Evolutionary conservation across 2,888 invertebrate species (phyloP), one percentile per base, ranked within the genome.

Genomic region (Mimas tiliae): DNA sequence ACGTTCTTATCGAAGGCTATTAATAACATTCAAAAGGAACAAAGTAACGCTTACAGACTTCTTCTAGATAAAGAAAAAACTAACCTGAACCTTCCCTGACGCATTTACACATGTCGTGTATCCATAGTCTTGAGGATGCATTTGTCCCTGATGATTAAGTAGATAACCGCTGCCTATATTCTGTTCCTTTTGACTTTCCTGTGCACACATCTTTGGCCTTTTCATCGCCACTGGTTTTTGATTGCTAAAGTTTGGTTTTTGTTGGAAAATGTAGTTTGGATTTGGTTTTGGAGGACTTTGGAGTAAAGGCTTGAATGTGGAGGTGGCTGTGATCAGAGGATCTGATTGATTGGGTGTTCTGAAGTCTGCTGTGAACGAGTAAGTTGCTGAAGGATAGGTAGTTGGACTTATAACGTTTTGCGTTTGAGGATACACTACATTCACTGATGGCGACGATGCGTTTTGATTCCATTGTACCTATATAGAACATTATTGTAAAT

Each of bases 291-390:
- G 93, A 8, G 84, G 69, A 67, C 88, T 91, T 67, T 94, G 87
- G 55, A 95, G 85, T 0, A 95, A 80, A 0, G 95, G 94, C 78
- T 95, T 94, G 78, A 95, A 95, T 11, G 94, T 93, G 0, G 94
- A 93, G 0, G 91, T 85, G 1, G 94, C 93, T 0, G 94, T 93
- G 52, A 95, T 91, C 14, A 95, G 81, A 0, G 95, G 94, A 21
- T 94, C 93, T 9, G 95, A 94, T 76, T 95, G 94, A 79, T 85
- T 91, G 0, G 96, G 95, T 0, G 96, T 91, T 48, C 97, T 90
- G 84, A 97, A 96, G 86, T 97, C 97, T 0, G 97, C 97, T 1
- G 97, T 97, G 86, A 97, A 97, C 55, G 97, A 97, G 79, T 97
- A 97, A 0, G 97, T 97, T 42, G 97, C 95, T 53, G 96, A 96